phyloP scores from a whole-genome alignment of 2,797 vertebrate genomes.

The Chelon auratus region DNA sequence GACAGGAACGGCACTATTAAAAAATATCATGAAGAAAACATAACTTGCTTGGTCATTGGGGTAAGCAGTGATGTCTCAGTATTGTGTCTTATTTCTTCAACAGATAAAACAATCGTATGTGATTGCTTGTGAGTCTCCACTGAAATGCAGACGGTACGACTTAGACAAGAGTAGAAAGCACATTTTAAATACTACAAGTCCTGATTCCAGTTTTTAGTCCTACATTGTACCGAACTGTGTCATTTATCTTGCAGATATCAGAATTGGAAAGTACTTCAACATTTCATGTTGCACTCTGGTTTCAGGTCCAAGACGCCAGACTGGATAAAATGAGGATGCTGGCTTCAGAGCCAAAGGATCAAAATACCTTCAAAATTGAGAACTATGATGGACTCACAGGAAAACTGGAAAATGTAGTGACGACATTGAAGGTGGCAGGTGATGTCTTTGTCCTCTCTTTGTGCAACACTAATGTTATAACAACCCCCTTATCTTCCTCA shows the following conservation, averaged over 20 bases:
- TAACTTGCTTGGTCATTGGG: constrained; percentile 87
- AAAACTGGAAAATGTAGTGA: constrained; percentile 81
- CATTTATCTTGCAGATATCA: too few relatives aligned
- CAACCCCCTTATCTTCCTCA: too few relatives aligned
- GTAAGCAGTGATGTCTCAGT: constrained; percentile 66
- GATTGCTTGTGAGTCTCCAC: too few relatives aligned
- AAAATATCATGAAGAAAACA: constrained; percentile 44
- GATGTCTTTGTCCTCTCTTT: background rate
- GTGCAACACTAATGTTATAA: background rate
- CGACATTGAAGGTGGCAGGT: constrained; percentile 88
- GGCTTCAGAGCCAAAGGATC: constrained; percentile 78
- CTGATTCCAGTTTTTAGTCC: too few relatives aligned
- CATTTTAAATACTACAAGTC: too few relatives aligned
- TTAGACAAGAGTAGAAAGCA: too few relatives aligned
- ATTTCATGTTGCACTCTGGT: constrained; percentile 18
- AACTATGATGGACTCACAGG: constrained; percentile 79
- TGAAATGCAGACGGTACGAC: too few relatives aligned
- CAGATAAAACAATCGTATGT: too few relatives aligned
- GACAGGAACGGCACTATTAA: fast-evolving
- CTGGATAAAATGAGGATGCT: constrained; percentile 60
- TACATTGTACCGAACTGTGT: too few relatives aligned
- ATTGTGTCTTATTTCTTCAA: too few relatives aligned
- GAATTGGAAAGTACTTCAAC: background rate
- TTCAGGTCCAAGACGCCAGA: constrained; percentile 71
- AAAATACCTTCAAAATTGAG: constrained; percentile 81